Evolutionary conservation across 1,140 invertebrate species (phyloP).

Genomic region (Hycleus cichorii): DNA sequence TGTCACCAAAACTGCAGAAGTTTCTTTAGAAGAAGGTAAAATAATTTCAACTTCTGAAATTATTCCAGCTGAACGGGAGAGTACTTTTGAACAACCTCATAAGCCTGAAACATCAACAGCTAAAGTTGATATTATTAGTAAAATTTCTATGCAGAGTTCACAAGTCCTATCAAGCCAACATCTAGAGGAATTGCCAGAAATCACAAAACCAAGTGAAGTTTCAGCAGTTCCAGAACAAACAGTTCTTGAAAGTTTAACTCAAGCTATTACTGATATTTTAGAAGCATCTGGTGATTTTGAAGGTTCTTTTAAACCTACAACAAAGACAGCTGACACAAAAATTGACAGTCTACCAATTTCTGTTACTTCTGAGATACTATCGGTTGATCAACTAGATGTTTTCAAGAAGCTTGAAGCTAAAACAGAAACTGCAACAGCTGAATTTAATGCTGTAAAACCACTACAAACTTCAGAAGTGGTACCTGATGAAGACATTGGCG

Average conservation of each 20-base stretch:
- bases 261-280: constrained; percentile 24
- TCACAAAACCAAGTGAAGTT: constrained; percentile 20
- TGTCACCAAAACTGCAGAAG: constrained; percentile 30
- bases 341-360: constrained; percentile 44
- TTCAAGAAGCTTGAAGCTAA: constrained; percentile 29
- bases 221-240: constrained; percentile 23
- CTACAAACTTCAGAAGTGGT: constrained; percentile 28
- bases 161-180: constrained; percentile 35
- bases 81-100: constrained; percentile 26
- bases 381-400: constrained; percentile 41
- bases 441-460: constrained; percentile 28
- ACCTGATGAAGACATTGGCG: constrained; percentile 22
- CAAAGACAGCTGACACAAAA: constrained; percentile 38
- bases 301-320: constrained; percentile 27
- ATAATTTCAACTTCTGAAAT: constrained; percentile 34
- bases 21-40: constrained; percentile 34
- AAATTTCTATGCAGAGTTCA: constrained; percentile 40
- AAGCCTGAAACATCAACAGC: constrained; percentile 35
- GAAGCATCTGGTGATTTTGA: constrained; percentile 35
- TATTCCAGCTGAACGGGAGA: constrained; percentile 38
- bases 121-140: constrained; percentile 28
- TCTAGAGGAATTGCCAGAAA: constrained; percentile 14
- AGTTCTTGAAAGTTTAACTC: constrained; percentile 25
- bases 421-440: constrained; percentile 37
- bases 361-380: constrained; percentile 42